A percentile compares a stretch with the other conserved stretches of the same genome.
phyloP scores from a whole-genome alignment of 2,888 invertebrate genomes.

The Icerya purchasi region DNA sequence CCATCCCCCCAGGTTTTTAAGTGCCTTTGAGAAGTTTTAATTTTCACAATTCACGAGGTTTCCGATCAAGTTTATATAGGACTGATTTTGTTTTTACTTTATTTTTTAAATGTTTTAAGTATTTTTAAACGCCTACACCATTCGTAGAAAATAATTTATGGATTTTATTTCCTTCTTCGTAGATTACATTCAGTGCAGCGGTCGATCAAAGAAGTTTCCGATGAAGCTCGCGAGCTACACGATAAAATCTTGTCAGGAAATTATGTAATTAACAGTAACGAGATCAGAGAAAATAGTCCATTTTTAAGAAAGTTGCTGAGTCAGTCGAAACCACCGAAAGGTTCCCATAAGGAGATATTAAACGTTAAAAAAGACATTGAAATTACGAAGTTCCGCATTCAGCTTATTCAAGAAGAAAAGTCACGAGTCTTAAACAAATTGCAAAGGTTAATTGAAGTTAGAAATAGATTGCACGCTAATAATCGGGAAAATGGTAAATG shows the following conservation, averaged over 20 bases:
- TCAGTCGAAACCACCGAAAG: constrained; percentile 16
- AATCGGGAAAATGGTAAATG: not conserved
- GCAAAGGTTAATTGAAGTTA: constrained; percentile 39
- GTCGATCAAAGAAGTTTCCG: constrained; percentile 42
- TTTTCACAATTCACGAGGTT: no score
- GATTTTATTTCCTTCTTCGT: no score
- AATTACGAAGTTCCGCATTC: constrained; percentile 42
- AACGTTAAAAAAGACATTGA: constrained; percentile 46
- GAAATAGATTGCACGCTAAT: constrained; percentile 19
- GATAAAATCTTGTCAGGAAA: constrained; percentile 29
- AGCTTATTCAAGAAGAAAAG: constrained; percentile 45
- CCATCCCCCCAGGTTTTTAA: no score
- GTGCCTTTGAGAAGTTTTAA: no score
- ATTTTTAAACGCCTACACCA: not conserved
- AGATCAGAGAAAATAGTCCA: constrained; percentile 17
- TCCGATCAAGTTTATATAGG: no score
- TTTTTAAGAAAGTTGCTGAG: constrained; percentile 21
- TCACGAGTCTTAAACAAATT: constrained; percentile 39
- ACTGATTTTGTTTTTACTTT: no score
- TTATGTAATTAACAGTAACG: constrained; percentile 15
- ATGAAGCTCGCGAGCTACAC: constrained; percentile 31
- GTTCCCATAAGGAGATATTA: constrained; percentile 32
- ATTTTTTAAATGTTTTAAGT: not conserved
- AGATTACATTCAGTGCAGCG: constrained; percentile 45
- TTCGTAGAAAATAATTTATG: no score